These are phyloP conservation scores for Camponotus pennsylvanicus DNA, from an alignment of 1,140 invertebrate species.

Conservation along the genomic window DNA sequence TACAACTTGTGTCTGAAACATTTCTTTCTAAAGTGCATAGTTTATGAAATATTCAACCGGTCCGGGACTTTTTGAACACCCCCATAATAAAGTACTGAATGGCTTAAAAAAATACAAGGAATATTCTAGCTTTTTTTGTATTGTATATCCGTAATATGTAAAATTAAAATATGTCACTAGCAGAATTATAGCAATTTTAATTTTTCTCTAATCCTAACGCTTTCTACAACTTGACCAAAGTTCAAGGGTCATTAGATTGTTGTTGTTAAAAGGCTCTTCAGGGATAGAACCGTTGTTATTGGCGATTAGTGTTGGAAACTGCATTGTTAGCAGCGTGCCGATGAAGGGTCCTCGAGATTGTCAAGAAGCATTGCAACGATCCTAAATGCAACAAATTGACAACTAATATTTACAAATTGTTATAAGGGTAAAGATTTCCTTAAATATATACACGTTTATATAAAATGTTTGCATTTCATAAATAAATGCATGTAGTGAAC, in stretches of 20 bases:
- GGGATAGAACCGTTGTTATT: constrained; percentile 14
- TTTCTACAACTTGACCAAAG: background rate
- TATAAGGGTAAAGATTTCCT: background rate
- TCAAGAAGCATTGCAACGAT: constrained; percentile 3
- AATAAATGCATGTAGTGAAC: background rate
- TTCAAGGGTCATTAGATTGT: background rate
- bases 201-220: background rate
- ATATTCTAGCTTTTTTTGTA: background rate
- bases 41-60: too few relatives aligned
- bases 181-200: constrained; percentile 5
- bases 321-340: constrained; percentile 2
- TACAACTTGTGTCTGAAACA: too few relatives aligned
- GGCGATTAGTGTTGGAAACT: constrained; percentile 57
- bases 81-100: background rate
- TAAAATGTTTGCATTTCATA: background rate
- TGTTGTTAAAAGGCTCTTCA: constrained; percentile 56
- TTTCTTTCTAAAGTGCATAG: too few relatives aligned
- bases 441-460: constrained; percentile 15
- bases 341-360: constrained; percentile 46
- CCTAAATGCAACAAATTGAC: constrained; percentile 43
- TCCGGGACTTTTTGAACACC: too few relatives aligned
- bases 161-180: constrained; percentile 4
- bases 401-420: constrained; percentile 32
- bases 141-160: background rate
- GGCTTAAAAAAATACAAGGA: background rate